Percentiles rank a stretch among this genome's conserved stretches.
Evolutionary conservation across 2,113 vertebrate genomes (phyloP).

Genomic region (Scomber scombrus): DNA sequence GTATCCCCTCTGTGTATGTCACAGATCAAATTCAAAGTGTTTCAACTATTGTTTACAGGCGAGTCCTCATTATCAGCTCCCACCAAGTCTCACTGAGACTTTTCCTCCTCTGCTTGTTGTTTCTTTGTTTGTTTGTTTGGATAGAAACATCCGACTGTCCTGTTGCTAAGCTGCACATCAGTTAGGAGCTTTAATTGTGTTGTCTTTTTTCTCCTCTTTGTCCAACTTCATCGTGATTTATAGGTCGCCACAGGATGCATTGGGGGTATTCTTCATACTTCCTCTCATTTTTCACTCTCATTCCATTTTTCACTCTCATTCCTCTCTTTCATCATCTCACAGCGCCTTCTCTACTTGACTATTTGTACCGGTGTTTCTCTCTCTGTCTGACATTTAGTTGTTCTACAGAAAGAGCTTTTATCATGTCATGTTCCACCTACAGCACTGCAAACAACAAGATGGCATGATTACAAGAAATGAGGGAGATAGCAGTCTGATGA

Average conservation of each 20-base stretch:
- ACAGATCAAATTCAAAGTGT: conserved; percentile 61
- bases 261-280: background rate
- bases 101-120: background rate
- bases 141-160: background rate
- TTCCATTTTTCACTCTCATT: background rate
- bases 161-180: conserved; percentile 35
- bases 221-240: conserved; percentile 30
- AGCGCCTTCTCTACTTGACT: background rate
- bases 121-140: conserved; percentile 28
- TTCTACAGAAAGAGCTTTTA: background rate
- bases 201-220: background rate
- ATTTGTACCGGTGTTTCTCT: background rate
- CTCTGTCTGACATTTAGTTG: conserved; percentile 34
- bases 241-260: background rate
- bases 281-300: conserved; percentile 5
- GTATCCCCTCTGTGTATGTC: conserved; percentile 57
- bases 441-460: conserved; percentile 7
- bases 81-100: conserved; percentile 1
- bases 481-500: conserved; percentile 7
- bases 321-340: background rate
- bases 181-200: conserved; percentile 13
- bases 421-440: background rate
- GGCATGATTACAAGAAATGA: conserved; percentile 4
- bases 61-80: conserved; percentile 60
- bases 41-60: conserved; percentile 71